These are phyloP conservation scores for Pristionchus mayeri DNA, from an alignment of 2,888 invertebrate genomes.

Conservation along the genomic window DNA sequence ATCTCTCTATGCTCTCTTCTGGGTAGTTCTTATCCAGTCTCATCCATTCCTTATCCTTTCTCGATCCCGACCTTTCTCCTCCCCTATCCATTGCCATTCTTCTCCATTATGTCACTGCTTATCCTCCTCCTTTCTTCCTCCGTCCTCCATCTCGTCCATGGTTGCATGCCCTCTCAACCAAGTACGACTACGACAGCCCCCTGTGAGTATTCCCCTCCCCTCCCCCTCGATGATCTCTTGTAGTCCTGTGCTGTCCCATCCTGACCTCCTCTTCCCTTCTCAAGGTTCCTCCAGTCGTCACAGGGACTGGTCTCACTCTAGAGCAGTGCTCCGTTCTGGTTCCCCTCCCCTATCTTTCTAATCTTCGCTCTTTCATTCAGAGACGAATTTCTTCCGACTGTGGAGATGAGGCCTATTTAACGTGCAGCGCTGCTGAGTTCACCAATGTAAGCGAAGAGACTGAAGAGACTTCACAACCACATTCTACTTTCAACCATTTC, in stretches of 20 bases:
- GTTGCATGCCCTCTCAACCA: slow-evolving; percentile 30
- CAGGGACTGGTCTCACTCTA: not conserved
- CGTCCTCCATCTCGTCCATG: not conserved
- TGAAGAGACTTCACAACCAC: no score
- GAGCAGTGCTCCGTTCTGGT: slow-evolving; percentile 48
- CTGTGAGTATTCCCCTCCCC: not conserved
- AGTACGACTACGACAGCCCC: not conserved
- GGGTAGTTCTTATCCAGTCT: slow-evolving; percentile 35
- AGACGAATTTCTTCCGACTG: slow-evolving; percentile 42
- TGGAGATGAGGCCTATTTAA: slow-evolving; percentile 27
- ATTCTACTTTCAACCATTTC: no score
- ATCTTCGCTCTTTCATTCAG: slow-evolving; percentile 29
- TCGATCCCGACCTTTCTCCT: slow-evolving; percentile 27
- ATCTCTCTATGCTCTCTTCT: not conserved
- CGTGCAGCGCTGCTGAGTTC: slow-evolving; percentile 12
- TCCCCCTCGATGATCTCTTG: not conserved
- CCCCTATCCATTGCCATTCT: slow-evolving; percentile 25
- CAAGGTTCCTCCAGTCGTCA: not conserved
- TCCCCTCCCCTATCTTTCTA: not conserved
- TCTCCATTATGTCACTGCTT: slow-evolving; percentile 12
- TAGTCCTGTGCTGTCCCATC: slow-evolving; percentile 45
- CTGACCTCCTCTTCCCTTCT: slow-evolving; percentile 28
- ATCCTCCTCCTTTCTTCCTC: not conserved
- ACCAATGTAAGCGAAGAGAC: slow-evolving; percentile 46
- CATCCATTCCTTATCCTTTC: not conserved